Evolutionary conservation across 35 echinoderm and acorn worm species (phyloP), one percentile per base, ranked within the genome.

Genomic region (Strongylocentrotus purpuratus): DNA sequence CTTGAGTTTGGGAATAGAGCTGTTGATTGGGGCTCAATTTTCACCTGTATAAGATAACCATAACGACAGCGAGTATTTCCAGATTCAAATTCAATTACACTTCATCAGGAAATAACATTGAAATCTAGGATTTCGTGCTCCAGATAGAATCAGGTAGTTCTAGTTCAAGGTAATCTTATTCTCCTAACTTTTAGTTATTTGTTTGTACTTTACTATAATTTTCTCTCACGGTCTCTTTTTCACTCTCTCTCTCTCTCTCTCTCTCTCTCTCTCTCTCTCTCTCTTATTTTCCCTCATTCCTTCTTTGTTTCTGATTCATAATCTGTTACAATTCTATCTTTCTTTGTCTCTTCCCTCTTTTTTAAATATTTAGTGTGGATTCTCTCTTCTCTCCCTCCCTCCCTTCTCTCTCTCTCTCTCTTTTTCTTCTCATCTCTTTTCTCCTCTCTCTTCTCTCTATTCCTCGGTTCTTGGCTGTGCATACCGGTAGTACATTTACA

Each of bases 71-170:
- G 5, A 1, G 20, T 78, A 78, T n/a, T 78, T 78, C 65, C 65
- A 78, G 22, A 78, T 78, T 78, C 65, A 78, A 78, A 78, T 78
- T 78, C 65, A 78, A 78, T 78, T 78, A 78, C 65, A 78, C 20
- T 7, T 78, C 28, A 22, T 78, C 20, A 78, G 20, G 65, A 78
- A 25, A 78, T 22, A 8, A 8, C 25, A 78, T n/a, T 78, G 65
- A 78, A n/a, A 78, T 8, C 20, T 28, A 28, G 65, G 22, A 78
- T 78, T 78, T 28, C n/a, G 52, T 59, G 4, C 1, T 10, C 52
- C 11, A 14, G 52, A 78, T 78, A 78, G n/a, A 78, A 78, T 28
- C 65, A 78, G 65, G 22, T 28, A 78, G 22, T 78, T n/a, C 65
- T 78, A n/a, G 65, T 78, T 78, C 65, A 28, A 78, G 28, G 28